Base-by-base conservation (phyloP, 2,113 vertebrate species). In the Anguilla japonica region DNA sequence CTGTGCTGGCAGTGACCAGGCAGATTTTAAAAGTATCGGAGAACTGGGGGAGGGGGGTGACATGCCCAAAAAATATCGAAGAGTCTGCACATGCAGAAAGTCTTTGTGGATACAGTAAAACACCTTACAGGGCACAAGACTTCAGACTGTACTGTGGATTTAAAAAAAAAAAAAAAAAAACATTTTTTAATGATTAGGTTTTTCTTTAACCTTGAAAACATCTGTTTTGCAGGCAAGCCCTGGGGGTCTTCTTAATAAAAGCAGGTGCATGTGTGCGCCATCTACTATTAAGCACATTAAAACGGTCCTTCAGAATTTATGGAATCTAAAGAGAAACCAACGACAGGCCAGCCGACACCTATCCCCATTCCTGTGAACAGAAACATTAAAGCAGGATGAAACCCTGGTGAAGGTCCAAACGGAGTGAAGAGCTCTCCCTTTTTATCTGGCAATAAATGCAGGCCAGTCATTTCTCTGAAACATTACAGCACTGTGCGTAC, bases 161-260 rank as follows among this genome's bases (percentile, higher is more conserved):
- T 60, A 2, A 60, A 15, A 18, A 20, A 3, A 71, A 71, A 7
- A 16, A 71, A n/a, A 71, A 71, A 5, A 71, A 26, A n/a, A n/a
- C 22, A n/a, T 53, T 40, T 83, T 82, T 82, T 82, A 40, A 86
- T 81, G 79, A 40, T 39, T 86, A 20, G 11, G 46, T 53, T 53
- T 53, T 71, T 79, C 85, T 60, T 43, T 82, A 82, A 40, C 57
- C 53, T 46, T 40, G 40, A 86, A 71, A 79, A 40, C 80, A 86
- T 83, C 41, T 82, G 81, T 53, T 83, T 86, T 2, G 60, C 60
- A 41, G 46, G 4, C 53, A 83, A 56, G 85, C 46, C 81, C 80
- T 56, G 63, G 18, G 71, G 85, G 13, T 82, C 26, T 41, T 26
- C 63, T 86, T 63, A 86, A 86, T 53, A 86, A 57, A 86, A 86